Conservation (phyloP, 2,797 vertebrate species). For the Peromyscus eremicus region DNA sequence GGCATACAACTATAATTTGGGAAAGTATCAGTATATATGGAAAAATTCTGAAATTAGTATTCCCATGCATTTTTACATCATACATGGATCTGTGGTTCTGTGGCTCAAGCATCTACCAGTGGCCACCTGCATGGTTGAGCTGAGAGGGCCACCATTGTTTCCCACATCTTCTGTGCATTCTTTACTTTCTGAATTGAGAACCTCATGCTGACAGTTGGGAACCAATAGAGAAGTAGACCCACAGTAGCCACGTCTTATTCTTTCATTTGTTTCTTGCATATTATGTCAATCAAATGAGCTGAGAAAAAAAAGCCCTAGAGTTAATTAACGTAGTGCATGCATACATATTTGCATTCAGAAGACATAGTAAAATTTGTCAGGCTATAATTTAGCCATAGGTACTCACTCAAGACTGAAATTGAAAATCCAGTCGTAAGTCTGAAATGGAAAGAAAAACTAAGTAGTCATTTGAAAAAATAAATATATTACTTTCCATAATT, state of each 20-base stretch:
- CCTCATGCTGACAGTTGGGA: background rate
- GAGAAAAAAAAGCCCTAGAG: background rate
- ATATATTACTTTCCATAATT: slow-evolving; percentile 49
- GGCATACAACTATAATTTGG: background rate
- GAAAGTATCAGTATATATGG: background rate
- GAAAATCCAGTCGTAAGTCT: slow-evolving; percentile 9
- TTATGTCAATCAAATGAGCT: slow-evolving; percentile 24
- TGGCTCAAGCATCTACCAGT: background rate
- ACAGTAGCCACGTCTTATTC: background rate
- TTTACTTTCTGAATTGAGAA: background rate
- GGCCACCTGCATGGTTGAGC: background rate
- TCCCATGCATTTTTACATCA: background rate
- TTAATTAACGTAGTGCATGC: slow-evolving; percentile 21
- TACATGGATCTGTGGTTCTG: background rate
- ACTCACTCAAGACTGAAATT: slow-evolving; percentile 41
- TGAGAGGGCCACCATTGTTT: background rate
- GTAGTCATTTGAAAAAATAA: slow-evolving; percentile 27
- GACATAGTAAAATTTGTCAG: slow-evolving; percentile 57
- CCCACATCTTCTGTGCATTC: background rate
- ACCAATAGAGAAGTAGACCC: background rate
- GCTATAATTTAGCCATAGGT: slow-evolving; percentile 47
- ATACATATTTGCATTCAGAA: background rate
- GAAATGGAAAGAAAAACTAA: slow-evolving; percentile 31
- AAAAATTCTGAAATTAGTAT: background rate
- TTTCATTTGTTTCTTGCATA: slow-evolving; percentile 19